Percentiles rank a stretch among this genome's conserved stretches.
Evolutionary conservation across 23 tunicate species (phyloP).

Genomic region (Clavelina lepadiformis): DNA sequence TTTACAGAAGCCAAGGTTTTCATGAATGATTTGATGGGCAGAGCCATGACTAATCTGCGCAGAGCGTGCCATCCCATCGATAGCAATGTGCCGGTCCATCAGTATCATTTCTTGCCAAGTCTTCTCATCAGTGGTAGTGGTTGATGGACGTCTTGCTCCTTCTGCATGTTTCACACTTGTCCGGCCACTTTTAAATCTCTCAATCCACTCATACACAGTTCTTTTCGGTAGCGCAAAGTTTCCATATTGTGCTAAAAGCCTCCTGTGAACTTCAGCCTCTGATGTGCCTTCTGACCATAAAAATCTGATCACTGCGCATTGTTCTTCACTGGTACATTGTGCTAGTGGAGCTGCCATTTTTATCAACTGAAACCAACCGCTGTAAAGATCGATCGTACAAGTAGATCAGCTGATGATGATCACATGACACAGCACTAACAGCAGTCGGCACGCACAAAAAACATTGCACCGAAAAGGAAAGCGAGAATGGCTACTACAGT

Average conservation of each 20-base stretch:
- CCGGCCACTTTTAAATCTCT: constrained; percentile 37
- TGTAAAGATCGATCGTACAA: constrained; percentile 9
- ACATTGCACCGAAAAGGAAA: background rate
- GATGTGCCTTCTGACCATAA: constrained; percentile 22
- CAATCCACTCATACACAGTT: constrained; percentile 33
- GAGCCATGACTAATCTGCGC: constrained; percentile 30
- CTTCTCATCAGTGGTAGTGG: constrained; percentile 30
- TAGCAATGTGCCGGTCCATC: constrained; percentile 23
- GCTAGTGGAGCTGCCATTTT: constrained; percentile 21
- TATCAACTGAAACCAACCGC: constrained; percentile 9
- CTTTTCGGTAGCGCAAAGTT: constrained; percentile 25
- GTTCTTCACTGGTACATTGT: constrained; percentile 24
- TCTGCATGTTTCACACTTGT: constrained; percentile 28
- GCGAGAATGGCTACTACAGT: constrained; percentile 15
- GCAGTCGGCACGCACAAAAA: background rate
- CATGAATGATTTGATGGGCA: constrained; percentile 15
- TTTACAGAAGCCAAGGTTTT: constrained; percentile 20
- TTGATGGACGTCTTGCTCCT: constrained; percentile 34
- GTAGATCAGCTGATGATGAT: constrained; percentile 17
- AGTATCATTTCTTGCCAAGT: constrained; percentile 33
- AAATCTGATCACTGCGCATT: constrained; percentile 15
- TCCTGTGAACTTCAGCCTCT: constrained; percentile 23
- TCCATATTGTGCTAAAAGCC: constrained; percentile 21
- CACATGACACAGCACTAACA: constrained; percentile 26
- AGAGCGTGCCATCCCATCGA: constrained; percentile 22